A percentile compares a stretch with the other conserved stretches of the same genome.
These are phyloP conservation scores for Centruroides sculpturatus DNA, from an alignment of 1,140 invertebrate genomes.

Conservation along the genomic window DNA sequence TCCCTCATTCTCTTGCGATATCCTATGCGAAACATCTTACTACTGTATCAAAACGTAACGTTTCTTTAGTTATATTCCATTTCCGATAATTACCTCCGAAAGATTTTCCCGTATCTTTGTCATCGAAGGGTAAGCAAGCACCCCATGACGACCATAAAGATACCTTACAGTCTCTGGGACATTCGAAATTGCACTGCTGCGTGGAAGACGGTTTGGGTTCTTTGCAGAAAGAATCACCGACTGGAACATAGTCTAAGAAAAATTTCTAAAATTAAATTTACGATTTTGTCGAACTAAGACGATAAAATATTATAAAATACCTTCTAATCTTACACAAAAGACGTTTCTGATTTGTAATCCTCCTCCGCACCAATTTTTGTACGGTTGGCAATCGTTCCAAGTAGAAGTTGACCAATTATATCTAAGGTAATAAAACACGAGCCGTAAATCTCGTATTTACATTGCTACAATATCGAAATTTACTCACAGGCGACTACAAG, in stretches of 20 bases:
- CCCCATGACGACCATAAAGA: slow-evolving; percentile 47
- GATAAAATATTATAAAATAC: slow-evolving; percentile 17
- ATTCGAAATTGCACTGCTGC: slow-evolving; percentile 40
- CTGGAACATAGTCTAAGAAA: slow-evolving; percentile 38
- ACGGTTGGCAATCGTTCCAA: slow-evolving; percentile 34
- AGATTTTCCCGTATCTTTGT: slow-evolving; percentile 4
- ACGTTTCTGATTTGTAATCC: slow-evolving; percentile 34
- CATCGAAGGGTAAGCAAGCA: slow-evolving; percentile 39
- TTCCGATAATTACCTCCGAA: too few relatives aligned
- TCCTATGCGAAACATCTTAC: too few relatives aligned
- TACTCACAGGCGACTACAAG: slow-evolving; percentile 23
- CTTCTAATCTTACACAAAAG: slow-evolving; percentile 33
- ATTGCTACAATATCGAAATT: too few relatives aligned
- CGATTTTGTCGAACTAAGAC: too few relatives aligned
- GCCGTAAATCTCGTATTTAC: too few relatives aligned
- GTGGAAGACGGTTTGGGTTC: slow-evolving; percentile 30
- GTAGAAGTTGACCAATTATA: slow-evolving; percentile 36
- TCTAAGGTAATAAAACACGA: slow-evolving; percentile 22
- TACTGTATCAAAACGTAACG: too few relatives aligned
- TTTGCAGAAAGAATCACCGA: neutral
- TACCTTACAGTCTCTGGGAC: slow-evolving; percentile 46
- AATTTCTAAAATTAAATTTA: slow-evolving; percentile 13
- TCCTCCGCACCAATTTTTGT: slow-evolving; percentile 28
- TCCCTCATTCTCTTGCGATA: too few relatives aligned
- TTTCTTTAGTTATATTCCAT: too few relatives aligned